Conservation (phyloP, 2,888 invertebrate species). For the Rhagophthalmus giganteus region DNA sequence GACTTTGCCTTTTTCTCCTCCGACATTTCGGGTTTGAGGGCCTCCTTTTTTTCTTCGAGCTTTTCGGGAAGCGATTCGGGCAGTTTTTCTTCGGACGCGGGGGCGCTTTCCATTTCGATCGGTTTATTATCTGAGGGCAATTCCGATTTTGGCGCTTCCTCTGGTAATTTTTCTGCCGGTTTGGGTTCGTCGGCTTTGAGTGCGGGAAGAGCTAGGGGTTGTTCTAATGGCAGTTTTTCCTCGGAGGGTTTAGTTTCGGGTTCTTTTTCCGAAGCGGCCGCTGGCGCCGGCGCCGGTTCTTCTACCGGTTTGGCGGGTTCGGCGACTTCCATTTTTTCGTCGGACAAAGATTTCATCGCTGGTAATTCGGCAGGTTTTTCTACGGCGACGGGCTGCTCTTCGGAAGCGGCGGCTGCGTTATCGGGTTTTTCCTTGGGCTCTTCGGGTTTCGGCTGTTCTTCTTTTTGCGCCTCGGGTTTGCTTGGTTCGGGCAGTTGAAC, state of each 20-base stretch:
- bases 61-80: constrained; percentile 27
- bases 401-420: background rate
- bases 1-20: constrained; percentile 35
- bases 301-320: constrained; percentile 52
- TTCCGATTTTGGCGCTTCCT: constrained; percentile 23
- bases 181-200: constrained; percentile 15
- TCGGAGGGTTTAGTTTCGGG: constrained; percentile 34
- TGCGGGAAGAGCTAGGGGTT: constrained; percentile 4
- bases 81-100: constrained; percentile 33
- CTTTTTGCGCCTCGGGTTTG: constrained; percentile 20
- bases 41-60: constrained; percentile 37
- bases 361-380: background rate
- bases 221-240: constrained; percentile 31
- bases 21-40: constrained; percentile 27
- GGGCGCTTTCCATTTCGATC: constrained; percentile 30
- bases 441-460: constrained; percentile 33
- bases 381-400: background rate
- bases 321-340: constrained; percentile 3
- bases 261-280: constrained; percentile 25
- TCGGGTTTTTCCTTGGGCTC: constrained; percentile 35
- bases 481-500: constrained; percentile 1
- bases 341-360: background rate
- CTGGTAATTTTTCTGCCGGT: constrained; percentile 19
- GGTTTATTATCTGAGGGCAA: no score
- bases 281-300: constrained; percentile 36